Base-by-base conservation (phyloP, 2,113 vertebrate genomes). In the Hiodon alosoides region DNA sequence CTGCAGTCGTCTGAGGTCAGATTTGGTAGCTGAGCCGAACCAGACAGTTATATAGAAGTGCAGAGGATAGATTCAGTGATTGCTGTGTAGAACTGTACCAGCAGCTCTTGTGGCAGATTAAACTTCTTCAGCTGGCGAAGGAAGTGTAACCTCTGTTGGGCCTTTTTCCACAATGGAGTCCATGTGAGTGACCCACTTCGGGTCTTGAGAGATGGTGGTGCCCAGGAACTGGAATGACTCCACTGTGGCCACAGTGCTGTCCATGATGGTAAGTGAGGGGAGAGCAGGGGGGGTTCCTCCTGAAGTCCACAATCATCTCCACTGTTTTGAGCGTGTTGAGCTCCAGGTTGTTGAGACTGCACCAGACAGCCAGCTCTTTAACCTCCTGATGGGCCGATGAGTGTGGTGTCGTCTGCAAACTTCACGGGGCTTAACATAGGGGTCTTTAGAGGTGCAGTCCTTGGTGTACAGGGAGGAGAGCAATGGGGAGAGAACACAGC, bases 281-380 rank as follows among this genome's bases (percentile, higher is more conserved):
- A 61, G 75, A 46, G n/a, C 11, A 6, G 75, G 53, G 47, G 31
- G 54, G 52, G 16, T 58, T 67, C 58, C 54, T 48, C 69, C 75
- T 76, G 68, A 76, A 73, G 69, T 76, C 75, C 16, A 76, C 57
- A 2, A 48, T 69, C 54, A 76, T 76, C 58, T 73, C 75, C 57
- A 60, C n/a, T 17, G 74, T 76, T 51, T 60, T 71, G 10, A 13
- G 55, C 10, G 70, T 7, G 46, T 71, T 71, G 11, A 72, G 13
- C 70, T 76, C 75, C 53, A 76, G 69, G 57, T 60, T 73, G 17
- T 76, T 76, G 50, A 50, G 16, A 51, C 75, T 76, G 67, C 68
- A 73, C 51, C 67, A 69, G 50, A 16, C 50, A 3, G 50, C 50
- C 50, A 69, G 50, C 67, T n/a, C 2, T 48, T 64, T 48, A 72